Base-by-base conservation (phyloP, 2,797 vertebrate species). In the Chromis chromis region DNA sequence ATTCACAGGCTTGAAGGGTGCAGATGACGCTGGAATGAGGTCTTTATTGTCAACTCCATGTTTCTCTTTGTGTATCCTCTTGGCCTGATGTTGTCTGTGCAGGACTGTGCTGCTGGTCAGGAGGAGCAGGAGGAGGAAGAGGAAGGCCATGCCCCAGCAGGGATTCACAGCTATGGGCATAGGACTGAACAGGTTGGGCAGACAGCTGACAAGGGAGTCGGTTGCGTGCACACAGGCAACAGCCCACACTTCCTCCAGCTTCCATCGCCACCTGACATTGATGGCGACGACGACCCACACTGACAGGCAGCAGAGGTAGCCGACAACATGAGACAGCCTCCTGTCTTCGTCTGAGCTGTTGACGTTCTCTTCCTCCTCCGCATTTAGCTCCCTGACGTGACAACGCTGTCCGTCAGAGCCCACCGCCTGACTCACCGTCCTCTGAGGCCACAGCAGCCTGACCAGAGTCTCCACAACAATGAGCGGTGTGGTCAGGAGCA, bases 221-320 rank as follows among this genome's bases (percentile, higher is more conserved):
- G 66, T 78, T 2, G 46, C 42, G 55, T 86, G 66, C 72, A 93
- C 59, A 73, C 94, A 95, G 48, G 55, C 78, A 8, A 59, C 55
- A 0, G 89, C 56, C 75, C 71, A 65, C 58, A 54, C 64, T 60
- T 90, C 89, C 74, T 92, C 92, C 50, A 68, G 57, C 57, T 21
- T 77, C 87, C 79, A 91, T 31, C 52, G 77, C 72, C 80, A 79
- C 36, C 71, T 81, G 52, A 89, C 88, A 17, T 61, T 81, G 5
- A 92, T 55, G 25, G 86, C 91, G 1, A 87, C 90, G 3, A 80
- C 4, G 4, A 83, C 65, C 92, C 93, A 94, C 56, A 90, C 84
- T 1, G 89, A 79, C 82, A 94, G 88, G 79, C 93, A 93, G 79
- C 93, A 91, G 25, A 94, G 60, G 84, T 92, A 95, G 28, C 90